A percentile compares a stretch with the other conserved stretches of the same genome.
phyloP scores from a whole-genome alignment of 2,113 vertebrate genomes.

The Bos javanicus region DNA sequence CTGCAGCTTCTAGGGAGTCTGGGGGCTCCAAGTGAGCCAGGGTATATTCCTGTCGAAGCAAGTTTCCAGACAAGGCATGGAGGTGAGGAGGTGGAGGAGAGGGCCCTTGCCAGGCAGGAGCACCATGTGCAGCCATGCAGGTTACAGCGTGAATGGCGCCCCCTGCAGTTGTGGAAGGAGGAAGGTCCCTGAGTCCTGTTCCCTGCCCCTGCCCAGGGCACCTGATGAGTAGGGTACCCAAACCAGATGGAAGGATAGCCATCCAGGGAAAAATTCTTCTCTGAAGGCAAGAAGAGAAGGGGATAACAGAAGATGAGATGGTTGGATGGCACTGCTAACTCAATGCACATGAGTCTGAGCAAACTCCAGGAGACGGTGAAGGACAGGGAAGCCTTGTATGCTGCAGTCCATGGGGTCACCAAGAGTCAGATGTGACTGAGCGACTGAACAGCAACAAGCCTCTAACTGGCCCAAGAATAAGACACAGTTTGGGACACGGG shows the following conservation, averaged over 20 bases:
- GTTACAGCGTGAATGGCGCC: not conserved
- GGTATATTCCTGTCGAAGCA: constrained; percentile 89
- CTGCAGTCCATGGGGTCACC: not conserved
- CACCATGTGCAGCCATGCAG: accelerated
- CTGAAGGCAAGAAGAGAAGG: not conserved
- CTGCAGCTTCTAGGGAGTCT: constrained; percentile 88
- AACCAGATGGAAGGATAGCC: not conserved
- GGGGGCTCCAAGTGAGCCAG: constrained; percentile 90
- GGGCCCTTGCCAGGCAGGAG: not conserved
- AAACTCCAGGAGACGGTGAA: not conserved
- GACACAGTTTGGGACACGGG: not conserved
- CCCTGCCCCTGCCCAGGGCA: not conserved
- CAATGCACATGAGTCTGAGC: not conserved
- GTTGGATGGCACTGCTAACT: not conserved
- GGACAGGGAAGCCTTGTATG: not conserved
- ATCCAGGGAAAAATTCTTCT: not conserved
- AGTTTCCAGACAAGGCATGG: constrained; percentile 41
- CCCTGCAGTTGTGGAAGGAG: not conserved
- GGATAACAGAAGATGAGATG: not conserved
- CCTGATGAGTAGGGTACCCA: not conserved
- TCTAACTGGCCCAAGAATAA: not conserved
- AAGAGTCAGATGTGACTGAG: not conserved
- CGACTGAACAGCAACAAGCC: not conserved
- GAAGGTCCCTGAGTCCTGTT: not conserved
- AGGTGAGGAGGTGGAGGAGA: not conserved